A percentile compares a stretch with the other conserved stretches of the same genome.
phyloP scores from a whole-genome alignment of 2,113 vertebrate species.

The Takifugu flavidus region DNA sequence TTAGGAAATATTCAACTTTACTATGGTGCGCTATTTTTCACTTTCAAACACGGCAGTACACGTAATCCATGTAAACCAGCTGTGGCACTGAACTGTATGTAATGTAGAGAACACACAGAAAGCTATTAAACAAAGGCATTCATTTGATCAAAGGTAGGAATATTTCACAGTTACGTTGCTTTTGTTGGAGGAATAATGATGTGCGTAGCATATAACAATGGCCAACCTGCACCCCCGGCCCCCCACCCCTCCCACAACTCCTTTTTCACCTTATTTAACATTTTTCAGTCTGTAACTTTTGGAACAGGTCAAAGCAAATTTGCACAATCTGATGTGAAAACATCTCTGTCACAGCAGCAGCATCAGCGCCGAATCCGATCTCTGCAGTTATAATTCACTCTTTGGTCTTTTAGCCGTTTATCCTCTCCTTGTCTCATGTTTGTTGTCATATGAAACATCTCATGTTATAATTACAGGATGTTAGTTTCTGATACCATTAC shows the following conservation, averaged over 20 bases:
- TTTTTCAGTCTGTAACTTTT: slow-evolving; percentile 21
- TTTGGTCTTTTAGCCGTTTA: slow-evolving; percentile 17
- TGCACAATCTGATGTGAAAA: slow-evolving; percentile 44
- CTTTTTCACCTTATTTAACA: slow-evolving; percentile 18
- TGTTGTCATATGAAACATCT: no score
- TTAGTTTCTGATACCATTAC: slow-evolving; percentile 14
- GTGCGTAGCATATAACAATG: slow-evolving; percentile 33
- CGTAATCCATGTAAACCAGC: neutral
- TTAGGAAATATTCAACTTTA: no score
- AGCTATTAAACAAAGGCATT: slow-evolving; percentile 14
- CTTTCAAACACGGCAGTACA: neutral
- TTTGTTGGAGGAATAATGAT: slow-evolving; percentile 24
- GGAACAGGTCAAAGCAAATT: slow-evolving; percentile 26
- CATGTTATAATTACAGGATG: no score
- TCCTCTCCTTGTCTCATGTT: slow-evolving; percentile 24
- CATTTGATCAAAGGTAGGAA: slow-evolving; percentile 51
- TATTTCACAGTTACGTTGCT: slow-evolving; percentile 30
- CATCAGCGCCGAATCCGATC: slow-evolving; percentile 37
- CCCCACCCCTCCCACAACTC: slow-evolving; percentile 22
- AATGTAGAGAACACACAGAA: neutral
- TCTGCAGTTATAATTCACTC: slow-evolving; percentile 41
- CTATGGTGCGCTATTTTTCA: no score
- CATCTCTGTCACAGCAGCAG: slow-evolving; percentile 61
- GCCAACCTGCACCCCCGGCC: slow-evolving; percentile 30
- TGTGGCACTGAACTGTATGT: neutral